A percentile compares a stretch with the other conserved stretches of the same genome.
Conservation (phyloP, 2,888 invertebrate genomes). For the Microchrysa polita region DNA sequence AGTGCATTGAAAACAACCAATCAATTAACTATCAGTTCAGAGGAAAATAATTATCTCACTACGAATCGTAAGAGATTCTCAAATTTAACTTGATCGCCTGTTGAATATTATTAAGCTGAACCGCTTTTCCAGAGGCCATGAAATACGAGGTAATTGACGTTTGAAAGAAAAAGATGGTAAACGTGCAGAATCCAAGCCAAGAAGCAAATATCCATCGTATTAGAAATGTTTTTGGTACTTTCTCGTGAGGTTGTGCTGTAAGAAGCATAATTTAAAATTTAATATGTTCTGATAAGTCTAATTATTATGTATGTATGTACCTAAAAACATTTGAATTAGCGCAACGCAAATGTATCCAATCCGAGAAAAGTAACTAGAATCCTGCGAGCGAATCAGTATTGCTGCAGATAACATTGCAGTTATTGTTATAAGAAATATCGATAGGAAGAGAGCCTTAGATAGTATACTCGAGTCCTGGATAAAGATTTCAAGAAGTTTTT, state of each 20-base stretch:
- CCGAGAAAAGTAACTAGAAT: conserved; percentile 9
- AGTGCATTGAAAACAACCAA: not conserved
- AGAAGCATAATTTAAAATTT: not conserved
- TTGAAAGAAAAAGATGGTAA: conserved; percentile 43
- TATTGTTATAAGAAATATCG: conserved; percentile 16
- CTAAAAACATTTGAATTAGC: conserved; percentile 37
- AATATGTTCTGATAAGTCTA: not conserved
- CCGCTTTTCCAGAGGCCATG: conserved; percentile 32
- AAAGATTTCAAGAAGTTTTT: no score
- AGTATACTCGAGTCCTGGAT: conserved; percentile 1
- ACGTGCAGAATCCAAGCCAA: conserved; percentile 45
- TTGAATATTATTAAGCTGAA: conserved; percentile 36
- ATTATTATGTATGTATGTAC: no score
- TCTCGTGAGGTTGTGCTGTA: conserved; percentile 43
- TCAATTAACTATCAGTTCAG: not conserved
- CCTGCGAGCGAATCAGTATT: not conserved
- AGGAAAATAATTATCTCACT: conserved; percentile 29
- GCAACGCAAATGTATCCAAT: conserved; percentile 11
- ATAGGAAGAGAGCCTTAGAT: conserved; percentile 40
- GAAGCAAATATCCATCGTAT: conserved; percentile 43
- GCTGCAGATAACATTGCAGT: conserved; percentile 16
- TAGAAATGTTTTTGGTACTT: conserved; percentile 25
- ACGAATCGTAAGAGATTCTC: conserved; percentile 42
- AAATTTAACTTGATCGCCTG: conserved; percentile 32
- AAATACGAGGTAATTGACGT: conserved; percentile 45